Evolutionary conservation across 1,140 invertebrate species (phyloP).

Genomic region (Phymastichus coffea): DNA sequence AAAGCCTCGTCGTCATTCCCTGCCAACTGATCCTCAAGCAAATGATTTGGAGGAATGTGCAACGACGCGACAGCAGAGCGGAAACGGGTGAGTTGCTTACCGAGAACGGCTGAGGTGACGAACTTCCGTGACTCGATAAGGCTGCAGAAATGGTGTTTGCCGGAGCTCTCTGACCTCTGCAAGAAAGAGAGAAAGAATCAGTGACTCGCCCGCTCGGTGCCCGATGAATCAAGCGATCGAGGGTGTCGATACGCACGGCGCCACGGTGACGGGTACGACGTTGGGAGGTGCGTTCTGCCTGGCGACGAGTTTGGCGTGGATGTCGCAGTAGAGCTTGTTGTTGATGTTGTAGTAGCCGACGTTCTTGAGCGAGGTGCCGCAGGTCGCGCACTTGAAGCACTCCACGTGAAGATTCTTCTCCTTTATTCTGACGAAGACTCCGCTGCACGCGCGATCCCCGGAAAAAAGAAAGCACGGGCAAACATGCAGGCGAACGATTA

Average conservation of each 20-base stretch:
- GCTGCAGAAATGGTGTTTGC: slow-evolving; percentile 67
- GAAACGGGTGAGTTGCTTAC: slow-evolving; percentile 49
- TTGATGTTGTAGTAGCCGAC: slow-evolving; percentile 95
- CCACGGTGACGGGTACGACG: slow-evolving; percentile 75
- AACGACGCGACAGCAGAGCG: no score
- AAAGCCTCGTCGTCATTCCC: no score
- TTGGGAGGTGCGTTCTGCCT: slow-evolving; percentile 72
- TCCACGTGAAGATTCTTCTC: slow-evolving; percentile 95
- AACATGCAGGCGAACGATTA: no score
- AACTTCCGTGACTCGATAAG: slow-evolving; percentile 57
- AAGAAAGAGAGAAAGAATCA: slow-evolving; percentile 29
- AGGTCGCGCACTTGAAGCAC: slow-evolving; percentile 95
- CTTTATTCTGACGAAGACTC: slow-evolving; percentile 94
- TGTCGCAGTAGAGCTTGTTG: slow-evolving; percentile 94
- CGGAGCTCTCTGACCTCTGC: slow-evolving; percentile 64
- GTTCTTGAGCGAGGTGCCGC: slow-evolving; percentile 92
- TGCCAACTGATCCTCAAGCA: no score
- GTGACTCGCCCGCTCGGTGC: no score
- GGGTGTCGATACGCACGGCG: slow-evolving; percentile 66
- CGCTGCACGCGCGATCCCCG: slow-evolving; percentile 62
- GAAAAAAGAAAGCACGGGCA: no score
- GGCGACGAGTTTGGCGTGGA: slow-evolving; percentile 88
- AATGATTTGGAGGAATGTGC: no score
- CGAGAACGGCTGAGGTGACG: slow-evolving; percentile 59
- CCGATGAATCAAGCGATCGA: background rate